Evolutionary conservation across 2,113 vertebrate genomes (phyloP).

Genomic region (Neodon shergylaensis): DNA sequence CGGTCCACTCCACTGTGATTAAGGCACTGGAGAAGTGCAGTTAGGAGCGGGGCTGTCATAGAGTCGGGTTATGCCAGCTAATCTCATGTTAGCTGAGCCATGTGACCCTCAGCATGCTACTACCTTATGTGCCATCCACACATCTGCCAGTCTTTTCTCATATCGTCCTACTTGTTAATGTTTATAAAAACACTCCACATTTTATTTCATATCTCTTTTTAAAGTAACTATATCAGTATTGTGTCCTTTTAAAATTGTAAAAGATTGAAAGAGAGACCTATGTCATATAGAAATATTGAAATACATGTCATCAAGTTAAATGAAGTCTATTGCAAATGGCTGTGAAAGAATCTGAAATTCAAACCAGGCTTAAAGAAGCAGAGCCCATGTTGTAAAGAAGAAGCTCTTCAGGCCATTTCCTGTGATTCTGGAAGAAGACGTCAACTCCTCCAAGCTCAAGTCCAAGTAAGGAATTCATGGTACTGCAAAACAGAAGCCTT

Average conservation of each 20-base stretch:
- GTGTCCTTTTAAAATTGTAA: background rate
- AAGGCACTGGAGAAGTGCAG: background rate
- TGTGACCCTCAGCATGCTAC: too few relatives aligned
- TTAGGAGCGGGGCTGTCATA: background rate
- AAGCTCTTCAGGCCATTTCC: background rate
- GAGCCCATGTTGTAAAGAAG: background rate
- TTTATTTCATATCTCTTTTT: background rate
- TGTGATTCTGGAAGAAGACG: background rate
- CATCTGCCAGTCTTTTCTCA: background rate
- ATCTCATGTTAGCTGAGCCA: background rate
- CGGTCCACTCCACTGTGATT: background rate
- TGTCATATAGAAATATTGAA: background rate
- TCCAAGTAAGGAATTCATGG: background rate
- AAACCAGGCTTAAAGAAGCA: background rate
- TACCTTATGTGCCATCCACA: background rate
- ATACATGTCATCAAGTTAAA: background rate
- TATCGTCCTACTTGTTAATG: background rate
- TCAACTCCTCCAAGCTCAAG: background rate
- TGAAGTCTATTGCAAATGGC: background rate
- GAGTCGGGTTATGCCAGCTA: background rate
- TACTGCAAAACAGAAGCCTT: background rate
- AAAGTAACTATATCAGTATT: background rate
- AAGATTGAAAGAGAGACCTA: background rate
- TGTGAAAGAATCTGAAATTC: background rate
- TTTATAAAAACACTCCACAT: background rate